phyloP scores from a whole-genome alignment of 2,797 vertebrate species.

The Benthosema pterotum region DNA sequence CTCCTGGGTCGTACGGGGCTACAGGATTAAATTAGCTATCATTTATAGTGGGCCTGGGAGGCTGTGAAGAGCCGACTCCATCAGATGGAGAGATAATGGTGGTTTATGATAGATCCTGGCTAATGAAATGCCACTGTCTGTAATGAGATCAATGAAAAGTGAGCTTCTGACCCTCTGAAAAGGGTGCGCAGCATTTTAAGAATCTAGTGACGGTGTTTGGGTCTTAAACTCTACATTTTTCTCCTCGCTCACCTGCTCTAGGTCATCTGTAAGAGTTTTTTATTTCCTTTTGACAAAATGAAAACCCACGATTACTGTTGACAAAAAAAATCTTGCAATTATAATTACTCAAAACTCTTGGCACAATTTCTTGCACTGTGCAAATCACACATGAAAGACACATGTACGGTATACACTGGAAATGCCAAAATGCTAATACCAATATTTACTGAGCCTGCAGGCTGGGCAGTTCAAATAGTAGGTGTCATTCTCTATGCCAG shows the following conservation, averaged over 20 bases:
- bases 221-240: slow-evolving; percentile 32
- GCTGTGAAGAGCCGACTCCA: slow-evolving; percentile 70
- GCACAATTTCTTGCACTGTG: slow-evolving; percentile 10
- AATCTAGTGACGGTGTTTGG: slow-evolving; percentile 52
- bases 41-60: slow-evolving; percentile 72
- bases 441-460: slow-evolving; percentile 80
- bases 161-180: slow-evolving; percentile 71
- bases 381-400: slow-evolving; percentile 46
- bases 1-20: slow-evolving; percentile 45
- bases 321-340: not conserved
- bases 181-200: slow-evolving; percentile 61
- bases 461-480: slow-evolving; percentile 76
- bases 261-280: not conserved
- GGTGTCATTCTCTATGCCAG: slow-evolving; percentile 62
- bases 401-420: slow-evolving; percentile 58
- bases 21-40: slow-evolving; percentile 74
- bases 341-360: not conserved
- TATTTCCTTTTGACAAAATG: no score
- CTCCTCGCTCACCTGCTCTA: slow-evolving; percentile 5
- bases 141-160: slow-evolving; percentile 81
- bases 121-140: slow-evolving; percentile 80
- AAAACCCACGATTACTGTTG: not conserved
- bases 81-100: slow-evolving; percentile 74
- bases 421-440: slow-evolving; percentile 87
- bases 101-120: slow-evolving; percentile 71